Conservation (phyloP, 2,888 invertebrate genomes). For the Synergus japonicus region DNA sequence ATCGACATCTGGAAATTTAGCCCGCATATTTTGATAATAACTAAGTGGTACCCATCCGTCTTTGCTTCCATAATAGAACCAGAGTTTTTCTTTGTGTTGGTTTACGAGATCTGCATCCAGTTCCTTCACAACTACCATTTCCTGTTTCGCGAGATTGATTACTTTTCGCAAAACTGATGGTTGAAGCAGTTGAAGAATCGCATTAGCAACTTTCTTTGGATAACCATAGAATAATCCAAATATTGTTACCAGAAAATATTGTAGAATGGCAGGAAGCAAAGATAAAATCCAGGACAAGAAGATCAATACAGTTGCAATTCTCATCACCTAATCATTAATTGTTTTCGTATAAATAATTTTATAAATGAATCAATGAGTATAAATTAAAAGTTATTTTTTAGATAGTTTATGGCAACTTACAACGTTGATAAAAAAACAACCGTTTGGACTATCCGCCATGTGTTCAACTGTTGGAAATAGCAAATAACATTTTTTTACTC, state of each 20-base stretch:
- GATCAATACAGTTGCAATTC: conserved; percentile 77
- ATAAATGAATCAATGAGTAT: background rate
- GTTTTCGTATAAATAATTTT: conserved; percentile 39
- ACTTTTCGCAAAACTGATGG: conserved; percentile 82
- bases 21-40: conserved; percentile 84
- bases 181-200: conserved; percentile 80
- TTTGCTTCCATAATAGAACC: conserved; percentile 87
- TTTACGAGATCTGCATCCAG: conserved; percentile 83
- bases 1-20: conserved; percentile 81
- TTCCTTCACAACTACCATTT: conserved; percentile 86
- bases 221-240: conserved; percentile 80
- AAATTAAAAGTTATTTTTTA: conserved; percentile 65
- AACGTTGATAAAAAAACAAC: conserved; percentile 83
- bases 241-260: conserved; percentile 78
- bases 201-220: conserved; percentile 78
- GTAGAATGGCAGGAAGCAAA: conserved; percentile 80
- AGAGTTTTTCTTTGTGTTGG: conserved; percentile 82
- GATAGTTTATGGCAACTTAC: conserved; percentile 67
- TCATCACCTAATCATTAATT: conserved; percentile 71
- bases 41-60: conserved; percentile 92
- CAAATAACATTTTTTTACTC: conserved; percentile 83
- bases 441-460: conserved; percentile 88
- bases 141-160: conserved; percentile 86
- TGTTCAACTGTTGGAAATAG: conserved; percentile 93
- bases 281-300: conserved; percentile 79